Evolutionary conservation across 1,140 invertebrate genomes (phyloP).

Genomic region (Chrysoperla carnea): DNA sequence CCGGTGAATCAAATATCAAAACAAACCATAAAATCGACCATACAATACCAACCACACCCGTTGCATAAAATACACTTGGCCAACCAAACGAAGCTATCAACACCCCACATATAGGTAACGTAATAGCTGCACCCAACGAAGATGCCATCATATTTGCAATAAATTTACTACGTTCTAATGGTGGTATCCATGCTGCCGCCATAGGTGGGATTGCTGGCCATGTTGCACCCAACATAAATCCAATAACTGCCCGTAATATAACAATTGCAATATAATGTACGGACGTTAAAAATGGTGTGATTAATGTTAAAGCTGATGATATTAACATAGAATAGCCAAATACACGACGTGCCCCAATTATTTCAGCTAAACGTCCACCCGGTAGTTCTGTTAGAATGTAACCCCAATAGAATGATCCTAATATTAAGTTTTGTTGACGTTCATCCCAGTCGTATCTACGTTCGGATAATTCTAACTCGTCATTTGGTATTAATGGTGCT

Average conservation of each 20-base stretch:
- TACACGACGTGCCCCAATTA: constrained; percentile 63
- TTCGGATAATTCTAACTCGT: constrained; percentile 1
- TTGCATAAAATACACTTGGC: constrained; percentile 73
- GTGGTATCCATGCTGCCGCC: constrained; percentile 80
- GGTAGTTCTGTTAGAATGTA: constrained; percentile 78
- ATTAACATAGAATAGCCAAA: constrained; percentile 72
- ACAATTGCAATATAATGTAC: constrained; percentile 39
- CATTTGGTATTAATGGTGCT: not conserved
- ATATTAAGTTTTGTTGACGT: constrained; percentile 55
- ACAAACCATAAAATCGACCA: constrained; percentile 78
- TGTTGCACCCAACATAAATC: constrained; percentile 66
- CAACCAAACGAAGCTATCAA: constrained; percentile 61
- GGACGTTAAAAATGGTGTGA: constrained; percentile 58
- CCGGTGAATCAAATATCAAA: constrained; percentile 70
- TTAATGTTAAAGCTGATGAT: constrained; percentile 61
- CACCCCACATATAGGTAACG: constrained; percentile 64
- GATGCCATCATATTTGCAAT: constrained; percentile 79
- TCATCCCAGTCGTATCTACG: constrained; percentile 45
- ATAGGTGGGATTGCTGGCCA: constrained; percentile 84
- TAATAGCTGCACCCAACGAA: constrained; percentile 63
- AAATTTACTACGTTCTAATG: constrained; percentile 73
- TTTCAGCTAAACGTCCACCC: constrained; percentile 66
- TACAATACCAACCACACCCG: constrained; percentile 52
- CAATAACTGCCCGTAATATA: constrained; percentile 42
- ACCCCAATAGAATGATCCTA: constrained; percentile 81